Evolutionary conservation across 2,888 invertebrate genomes (phyloP).

Genomic region (Lordiphosa fenestrarum): DNA sequence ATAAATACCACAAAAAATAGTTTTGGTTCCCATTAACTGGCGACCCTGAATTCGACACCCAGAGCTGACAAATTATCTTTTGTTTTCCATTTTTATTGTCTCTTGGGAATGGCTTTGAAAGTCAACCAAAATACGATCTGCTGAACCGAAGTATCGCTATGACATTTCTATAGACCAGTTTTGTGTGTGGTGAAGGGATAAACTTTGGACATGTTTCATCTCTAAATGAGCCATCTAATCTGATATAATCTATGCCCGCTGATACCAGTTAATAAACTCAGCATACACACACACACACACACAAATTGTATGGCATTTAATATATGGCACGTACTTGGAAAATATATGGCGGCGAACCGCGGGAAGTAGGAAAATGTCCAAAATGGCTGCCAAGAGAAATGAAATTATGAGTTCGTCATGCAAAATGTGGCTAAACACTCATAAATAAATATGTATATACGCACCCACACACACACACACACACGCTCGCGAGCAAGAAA

Average conservation of each 20-base stretch:
- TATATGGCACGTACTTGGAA: conserved; percentile 58
- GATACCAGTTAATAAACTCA: conserved; percentile 59
- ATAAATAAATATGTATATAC: conserved; percentile 56
- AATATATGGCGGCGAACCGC: conserved; percentile 37
- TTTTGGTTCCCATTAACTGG: too few relatives aligned
- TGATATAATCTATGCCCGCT: conserved; percentile 42
- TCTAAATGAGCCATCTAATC: conserved; percentile 56
- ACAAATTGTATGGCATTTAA: conserved; percentile 35
- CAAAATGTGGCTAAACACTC: conserved; percentile 64
- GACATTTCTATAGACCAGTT: too few relatives aligned
- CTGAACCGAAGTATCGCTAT: too few relatives aligned
- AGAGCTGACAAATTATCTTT: too few relatives aligned
- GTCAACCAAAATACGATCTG: too few relatives aligned
- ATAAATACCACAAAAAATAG: too few relatives aligned
- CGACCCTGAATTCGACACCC: too few relatives aligned
- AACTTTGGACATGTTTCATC: conserved; percentile 19
- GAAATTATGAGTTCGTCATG: conserved; percentile 73
- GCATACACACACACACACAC: conserved; percentile 32
- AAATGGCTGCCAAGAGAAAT: conserved; percentile 25
- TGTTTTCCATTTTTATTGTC: too few relatives aligned
- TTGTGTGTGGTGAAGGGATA: background rate
- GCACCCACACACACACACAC: conserved; percentile 2
- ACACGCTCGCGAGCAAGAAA: conserved; percentile 19
- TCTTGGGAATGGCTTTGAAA: too few relatives aligned
- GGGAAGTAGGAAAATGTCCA: conserved; percentile 63